Evolutionary conservation across 1,140 invertebrate species (phyloP), one percentile per base, ranked within the genome.

Genomic region (Penaeus chinensis): DNA sequence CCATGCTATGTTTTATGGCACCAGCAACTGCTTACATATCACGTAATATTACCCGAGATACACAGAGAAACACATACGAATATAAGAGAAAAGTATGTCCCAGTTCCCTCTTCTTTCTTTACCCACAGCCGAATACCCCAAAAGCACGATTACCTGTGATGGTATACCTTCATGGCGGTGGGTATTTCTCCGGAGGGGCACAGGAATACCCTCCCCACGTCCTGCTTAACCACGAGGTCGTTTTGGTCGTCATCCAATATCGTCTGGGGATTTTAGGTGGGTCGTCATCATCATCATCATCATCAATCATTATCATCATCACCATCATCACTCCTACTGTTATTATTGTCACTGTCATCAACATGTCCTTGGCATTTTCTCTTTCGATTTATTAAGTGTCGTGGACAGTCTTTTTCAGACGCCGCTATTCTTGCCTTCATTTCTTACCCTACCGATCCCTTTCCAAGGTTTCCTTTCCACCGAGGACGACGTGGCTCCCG

Each of bases 161-260:
- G 85, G 60, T 87, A 19, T 87, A 65, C 24, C 62, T 87, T 54
- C 85, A 87, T 54, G 85, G 85, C 16, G 85, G 85, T 16, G 85
- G 47, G 0, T 87, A 32, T n/a, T 37, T 82, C 8, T 24, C 19
- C 18, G 85, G 85, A 18, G 54, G 78, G 24, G n/a, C 78, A 16
- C 7, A 20, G 5, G 85, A 87, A 54, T 87, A 87, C 32, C 47
- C 65, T 2, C 85, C 85, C n/a, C 66, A 87, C 65, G 79, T 76
- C 27, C n/a, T 87, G 10, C 65, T 87, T 16, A 81, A 87, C 78
- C 47, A 82, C 11, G 79, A 87, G 32, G 61, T 87, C 27, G 79
- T 87, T 13, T 65, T 87, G 18, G 85, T 87, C 79, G 62, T 60
- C 27, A 54, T 87, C 19, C 85, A 87, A 78, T 87, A 87, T 61